Evolutionary conservation across 1,140 invertebrate species (phyloP), one percentile per base, ranked within the genome.

Genomic region (Plutomurus gul): DNA sequence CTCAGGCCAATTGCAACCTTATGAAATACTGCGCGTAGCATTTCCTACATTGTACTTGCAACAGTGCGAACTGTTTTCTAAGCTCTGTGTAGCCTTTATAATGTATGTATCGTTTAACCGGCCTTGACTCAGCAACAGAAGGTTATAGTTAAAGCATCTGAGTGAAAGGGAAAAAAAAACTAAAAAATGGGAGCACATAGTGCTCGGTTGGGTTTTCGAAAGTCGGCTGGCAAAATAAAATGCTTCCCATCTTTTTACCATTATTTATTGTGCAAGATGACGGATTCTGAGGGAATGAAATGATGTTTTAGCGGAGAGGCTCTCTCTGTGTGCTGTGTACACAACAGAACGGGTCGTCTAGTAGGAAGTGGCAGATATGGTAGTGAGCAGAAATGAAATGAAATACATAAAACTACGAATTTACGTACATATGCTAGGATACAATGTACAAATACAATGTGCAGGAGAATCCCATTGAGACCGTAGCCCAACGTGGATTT

Each of bases 241-340:
- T 30, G 27, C 27, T 47, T 74, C 27, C 20, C 49, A 74, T 74
- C 72, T 33, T 74, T 72, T 74, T 33, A 47, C 72, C 72, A 74
- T 74, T 74, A 74, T 74, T 74, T 74, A 74, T 74, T 74, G 40
- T 74, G 43, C 43, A 74, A 46, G 40, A 74, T 74, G 72, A 47
- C 72, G 72, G 72, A 74, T 74, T 72, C 39, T 37, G 37, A 72
- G 36, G 39, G 70, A 40, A 40, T 13, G 22, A 72, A 43, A 72
- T 72, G 39, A 65, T 65, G 56, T 65, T 65, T 65, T 65, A 65
- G 16, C 56, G n/a, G 25, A 33, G 27, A 25, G n/a, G n/a, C 25
- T 51, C 20, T 51, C 25, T 18, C 47, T 51, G 20, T 22, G 47
- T 22, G 43, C n/a, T 16, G 43, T 47, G 43, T 36, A 72, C 3